Percentiles rank a stretch among this genome's conserved stretches.
These are phyloP conservation scores for Amphimallon solstitiale DNA, from an alignment of 2,888 invertebrate genomes.

Conservation along the genomic window DNA sequence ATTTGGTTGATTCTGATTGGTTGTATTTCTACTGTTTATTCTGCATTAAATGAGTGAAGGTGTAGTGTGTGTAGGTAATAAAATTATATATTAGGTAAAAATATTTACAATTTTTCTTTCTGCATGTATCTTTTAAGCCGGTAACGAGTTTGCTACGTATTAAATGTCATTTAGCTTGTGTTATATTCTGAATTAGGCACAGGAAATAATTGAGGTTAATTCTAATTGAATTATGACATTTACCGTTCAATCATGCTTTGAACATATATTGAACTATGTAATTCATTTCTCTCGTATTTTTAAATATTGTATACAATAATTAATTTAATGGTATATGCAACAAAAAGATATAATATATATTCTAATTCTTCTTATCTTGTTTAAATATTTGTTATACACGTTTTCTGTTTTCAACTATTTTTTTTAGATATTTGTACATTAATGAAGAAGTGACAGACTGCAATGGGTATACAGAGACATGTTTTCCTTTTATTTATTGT, in stretches of 20 bases:
- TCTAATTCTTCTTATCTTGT: constrained; percentile 19
- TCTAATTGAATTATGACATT: constrained; percentile 38
- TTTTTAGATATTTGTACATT: constrained; percentile 18
- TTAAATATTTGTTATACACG: constrained; percentile 18
- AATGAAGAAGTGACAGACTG: constrained; percentile 31
- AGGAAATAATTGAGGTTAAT: constrained; percentile 37
- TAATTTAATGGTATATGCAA: no score
- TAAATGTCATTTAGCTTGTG: neutral
- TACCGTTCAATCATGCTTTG: neutral
- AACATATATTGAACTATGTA: neutral
- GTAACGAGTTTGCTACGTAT: neutral
- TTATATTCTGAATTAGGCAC: neutral
- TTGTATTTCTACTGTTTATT: constrained; percentile 37
- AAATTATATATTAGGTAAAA: constrained; percentile 31
- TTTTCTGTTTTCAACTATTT: neutral
- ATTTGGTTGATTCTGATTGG: constrained; percentile 53
- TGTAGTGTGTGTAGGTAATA: constrained; percentile 24
- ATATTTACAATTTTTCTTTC: neutral
- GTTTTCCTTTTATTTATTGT: constrained; percentile 32
- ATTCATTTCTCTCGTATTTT: no score
- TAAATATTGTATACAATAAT: no score
- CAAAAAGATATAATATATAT: no score
- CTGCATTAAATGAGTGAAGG: constrained; percentile 23
- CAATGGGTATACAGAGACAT: constrained; percentile 29
- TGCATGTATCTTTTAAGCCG: neutral